Conservation (phyloP, 2,888 invertebrate genomes). For the Caenorhabditis sp. region DNA sequence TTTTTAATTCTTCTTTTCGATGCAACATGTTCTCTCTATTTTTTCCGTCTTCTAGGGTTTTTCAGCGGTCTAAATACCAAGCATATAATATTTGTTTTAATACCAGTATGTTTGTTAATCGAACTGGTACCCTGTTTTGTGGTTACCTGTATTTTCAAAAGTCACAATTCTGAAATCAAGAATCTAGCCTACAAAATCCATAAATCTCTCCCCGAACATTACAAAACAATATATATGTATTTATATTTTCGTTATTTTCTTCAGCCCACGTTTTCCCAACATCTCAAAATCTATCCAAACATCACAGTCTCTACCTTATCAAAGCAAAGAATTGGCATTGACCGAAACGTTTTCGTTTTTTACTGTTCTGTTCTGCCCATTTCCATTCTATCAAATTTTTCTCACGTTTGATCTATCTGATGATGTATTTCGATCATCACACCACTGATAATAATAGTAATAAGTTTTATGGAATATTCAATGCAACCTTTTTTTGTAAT, state of each 20-base stretch:
- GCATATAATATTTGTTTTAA: too few species aligned
- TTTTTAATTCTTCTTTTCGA: too few species aligned
- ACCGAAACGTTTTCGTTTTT: not conserved
- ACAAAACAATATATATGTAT: too few species aligned
- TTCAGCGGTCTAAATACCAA: too few species aligned
- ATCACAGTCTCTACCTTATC: not conserved
- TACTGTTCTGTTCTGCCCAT: not conserved
- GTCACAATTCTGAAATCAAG: too few species aligned
- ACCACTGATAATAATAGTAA: not conserved
- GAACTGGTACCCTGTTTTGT: too few species aligned
- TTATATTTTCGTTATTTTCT: not conserved
- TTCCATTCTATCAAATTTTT: not conserved
- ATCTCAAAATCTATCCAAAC: not conserved
- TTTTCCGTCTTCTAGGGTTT: too few species aligned
- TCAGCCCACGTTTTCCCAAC: not conserved
- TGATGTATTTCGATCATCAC: not conserved
- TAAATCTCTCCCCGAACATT: too few species aligned
- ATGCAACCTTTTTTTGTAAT: not conserved
- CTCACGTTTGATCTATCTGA: constrained; percentile 1
- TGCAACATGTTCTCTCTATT: too few species aligned
- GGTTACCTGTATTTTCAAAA: too few species aligned
- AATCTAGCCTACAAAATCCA: too few species aligned
- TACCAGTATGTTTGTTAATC: too few species aligned
- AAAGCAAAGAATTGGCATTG: not conserved
- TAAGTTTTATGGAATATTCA: not conserved